A percentile compares a stretch with the other conserved stretches of the same genome.
Conservation (phyloP, 92 coral and sea anemone species). For the Parazoanthus atlanticus region DNA sequence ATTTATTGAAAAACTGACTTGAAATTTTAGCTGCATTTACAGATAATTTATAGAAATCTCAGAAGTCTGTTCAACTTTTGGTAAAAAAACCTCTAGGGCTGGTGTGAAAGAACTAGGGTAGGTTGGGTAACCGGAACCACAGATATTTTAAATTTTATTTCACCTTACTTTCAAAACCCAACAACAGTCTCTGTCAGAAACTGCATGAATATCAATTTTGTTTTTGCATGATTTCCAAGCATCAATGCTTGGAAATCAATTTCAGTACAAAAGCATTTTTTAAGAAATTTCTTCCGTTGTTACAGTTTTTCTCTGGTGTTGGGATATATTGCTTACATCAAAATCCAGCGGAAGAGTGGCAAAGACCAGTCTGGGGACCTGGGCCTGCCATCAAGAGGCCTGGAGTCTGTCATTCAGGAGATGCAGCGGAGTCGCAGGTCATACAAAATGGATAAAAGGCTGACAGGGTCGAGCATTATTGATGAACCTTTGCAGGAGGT, state of each 20-base stretch:
- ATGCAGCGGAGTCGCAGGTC: slow-evolving; percentile 78
- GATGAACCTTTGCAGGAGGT: slow-evolving; percentile 99
- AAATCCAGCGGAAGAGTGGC: slow-evolving; percentile 60
- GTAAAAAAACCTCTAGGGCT: too few relatives aligned
- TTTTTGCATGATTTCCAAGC: background rate
- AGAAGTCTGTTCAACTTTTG: too few relatives aligned
- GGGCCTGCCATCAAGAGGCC: slow-evolving; percentile 78
- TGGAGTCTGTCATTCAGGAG: slow-evolving; percentile 74
- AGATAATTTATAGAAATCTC: too few relatives aligned
- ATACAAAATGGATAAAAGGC: slow-evolving; percentile 95
- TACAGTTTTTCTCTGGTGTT: slow-evolving; percentile 79
- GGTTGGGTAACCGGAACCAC: too few relatives aligned
- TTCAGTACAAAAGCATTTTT: too few relatives aligned
- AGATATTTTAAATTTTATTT: background rate
- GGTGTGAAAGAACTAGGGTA: too few relatives aligned
- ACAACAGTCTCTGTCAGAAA: background rate
- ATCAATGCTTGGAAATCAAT: too few relatives aligned
- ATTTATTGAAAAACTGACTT: too few relatives aligned
- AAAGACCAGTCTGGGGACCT: slow-evolving; percentile 54
- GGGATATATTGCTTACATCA: slow-evolving; percentile 79
- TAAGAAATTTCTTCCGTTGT: background rate
- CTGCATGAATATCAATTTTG: background rate
- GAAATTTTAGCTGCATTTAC: too few relatives aligned
- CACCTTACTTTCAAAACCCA: too few relatives aligned
- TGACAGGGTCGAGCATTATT: slow-evolving; percentile 95